phyloP scores from a whole-genome alignment of 2,113 vertebrate genomes.

The Neogobius melanostomus region DNA sequence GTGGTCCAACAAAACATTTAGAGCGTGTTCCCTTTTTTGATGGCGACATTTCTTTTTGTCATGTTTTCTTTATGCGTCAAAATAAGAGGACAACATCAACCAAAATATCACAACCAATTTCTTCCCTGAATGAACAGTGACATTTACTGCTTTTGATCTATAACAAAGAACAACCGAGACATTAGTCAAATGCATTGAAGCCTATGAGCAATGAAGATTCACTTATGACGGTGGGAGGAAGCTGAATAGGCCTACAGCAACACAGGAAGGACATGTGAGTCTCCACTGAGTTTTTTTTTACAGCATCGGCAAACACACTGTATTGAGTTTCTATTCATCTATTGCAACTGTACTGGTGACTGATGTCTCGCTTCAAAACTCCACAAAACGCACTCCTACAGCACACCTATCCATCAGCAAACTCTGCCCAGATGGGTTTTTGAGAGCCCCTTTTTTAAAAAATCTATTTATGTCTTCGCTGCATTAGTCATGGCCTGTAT shows the following conservation, averaged over 20 bases:
- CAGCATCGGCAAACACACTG: background rate
- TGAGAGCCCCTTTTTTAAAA: background rate
- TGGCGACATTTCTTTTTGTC: too few species aligned
- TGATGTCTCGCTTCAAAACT: background rate
- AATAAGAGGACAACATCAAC: too few species aligned
- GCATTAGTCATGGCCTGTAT: constrained; percentile 2
- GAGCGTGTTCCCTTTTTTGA: too few species aligned
- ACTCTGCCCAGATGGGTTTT: background rate
- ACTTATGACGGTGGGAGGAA: background rate
- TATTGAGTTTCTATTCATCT: background rate
- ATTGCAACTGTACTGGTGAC: background rate
- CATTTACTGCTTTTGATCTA: too few species aligned
- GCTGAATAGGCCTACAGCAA: background rate
- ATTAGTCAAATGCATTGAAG: too few species aligned
- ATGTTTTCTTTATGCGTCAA: too few species aligned
- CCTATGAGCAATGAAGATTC: too few species aligned
- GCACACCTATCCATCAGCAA: background rate
- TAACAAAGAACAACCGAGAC: too few species aligned
- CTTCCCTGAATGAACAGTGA: too few species aligned
- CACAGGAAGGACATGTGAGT: background rate
- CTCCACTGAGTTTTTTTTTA: background rate
- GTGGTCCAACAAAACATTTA: too few species aligned
- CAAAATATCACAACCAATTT: too few species aligned
- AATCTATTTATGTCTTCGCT: background rate
- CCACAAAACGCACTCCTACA: background rate